Base-by-base conservation (phyloP, 2,888 invertebrate species). In the Colostygia pectinataria region DNA sequence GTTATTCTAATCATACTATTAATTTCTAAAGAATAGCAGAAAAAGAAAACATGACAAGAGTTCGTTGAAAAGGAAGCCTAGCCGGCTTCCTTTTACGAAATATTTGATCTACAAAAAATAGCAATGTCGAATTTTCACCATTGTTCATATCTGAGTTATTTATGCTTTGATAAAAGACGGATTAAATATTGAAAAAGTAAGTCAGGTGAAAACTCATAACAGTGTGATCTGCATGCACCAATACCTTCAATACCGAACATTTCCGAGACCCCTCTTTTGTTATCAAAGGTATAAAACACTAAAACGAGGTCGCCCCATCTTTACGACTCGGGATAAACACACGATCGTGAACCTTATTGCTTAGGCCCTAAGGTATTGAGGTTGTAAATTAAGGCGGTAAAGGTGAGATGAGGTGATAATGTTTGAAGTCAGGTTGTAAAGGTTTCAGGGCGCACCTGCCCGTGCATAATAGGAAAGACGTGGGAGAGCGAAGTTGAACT, bases 351-450 rank as follows among this genome's bases (percentile, higher is more conserved):
- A 29, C 44, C 61, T 53, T 61, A 61, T 58, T 55, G 50, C 54
- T 40, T 24, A 6, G 1, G 5, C 5, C 4, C 4, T 20, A 20
- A 20, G 20, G 20, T 20, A 54, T 56, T 45, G 50, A 34, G 52
- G 46, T 38, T 47, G 47, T 46, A 55, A 48, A 44, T 41, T 41
- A 38, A 13, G 31, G 38, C 28, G 28, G 50, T 40, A 37, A 41
- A 36, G 15, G 40, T 51, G 46, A 48, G 56, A 53, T 59, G 60
- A 59, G 59, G 57, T 45, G 61, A 63, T 58, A 53, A 58, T 55
- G 47, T 52, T 50, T 52, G 49, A 27, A 51, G 36, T 14, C 37
- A 39, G 53, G 59, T 44, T 53, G 41, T 55, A 55, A 55, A 57
- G 50, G 43, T 55, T 41, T 43, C 12, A 50, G 49, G 46, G 47